These are phyloP conservation scores for Cryptoblepharus egeriae DNA, from an alignment of 2,797 vertebrate species.

Conservation along the genomic window DNA sequence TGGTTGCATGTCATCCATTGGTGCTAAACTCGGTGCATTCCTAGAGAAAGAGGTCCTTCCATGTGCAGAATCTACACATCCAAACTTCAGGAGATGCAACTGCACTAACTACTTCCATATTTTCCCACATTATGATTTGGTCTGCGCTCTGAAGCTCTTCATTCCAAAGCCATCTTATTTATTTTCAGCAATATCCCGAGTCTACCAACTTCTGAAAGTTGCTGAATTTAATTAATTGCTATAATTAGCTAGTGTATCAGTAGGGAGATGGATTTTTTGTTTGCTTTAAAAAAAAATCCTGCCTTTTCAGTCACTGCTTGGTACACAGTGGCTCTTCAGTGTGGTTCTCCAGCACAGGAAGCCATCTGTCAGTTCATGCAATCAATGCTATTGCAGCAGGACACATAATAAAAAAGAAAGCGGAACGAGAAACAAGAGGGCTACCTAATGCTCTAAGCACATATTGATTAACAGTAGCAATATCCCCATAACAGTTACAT, in stretches of 20 bases:
- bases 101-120: too few relatives aligned
- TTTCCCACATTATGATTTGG: background rate
- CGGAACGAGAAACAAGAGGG: conserved; percentile 16
- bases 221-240: background rate
- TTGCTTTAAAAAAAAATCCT: too few relatives aligned
- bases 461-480: conserved; percentile 35
- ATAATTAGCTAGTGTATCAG: background rate
- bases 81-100: too few relatives aligned
- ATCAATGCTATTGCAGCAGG: conserved; percentile 25
- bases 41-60: too few relatives aligned
- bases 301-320: too few relatives aligned
- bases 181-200: conserved; percentile 6
- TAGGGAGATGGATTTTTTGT: background rate
- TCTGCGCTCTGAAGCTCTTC: background rate
- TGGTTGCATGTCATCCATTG: background rate
- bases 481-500: conserved; percentile 21
- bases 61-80: too few relatives aligned
- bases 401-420: conserved; percentile 28
- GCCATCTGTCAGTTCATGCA: conserved; percentile 36
- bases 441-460: conserved; percentile 6
- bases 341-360: conserved; percentile 20
- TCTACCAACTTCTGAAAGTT: background rate
- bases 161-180: background rate
- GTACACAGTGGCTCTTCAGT: background rate
- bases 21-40: background rate